phyloP scores from a whole-genome alignment of 2,888 invertebrate genomes.

The Anticlea derivata region DNA sequence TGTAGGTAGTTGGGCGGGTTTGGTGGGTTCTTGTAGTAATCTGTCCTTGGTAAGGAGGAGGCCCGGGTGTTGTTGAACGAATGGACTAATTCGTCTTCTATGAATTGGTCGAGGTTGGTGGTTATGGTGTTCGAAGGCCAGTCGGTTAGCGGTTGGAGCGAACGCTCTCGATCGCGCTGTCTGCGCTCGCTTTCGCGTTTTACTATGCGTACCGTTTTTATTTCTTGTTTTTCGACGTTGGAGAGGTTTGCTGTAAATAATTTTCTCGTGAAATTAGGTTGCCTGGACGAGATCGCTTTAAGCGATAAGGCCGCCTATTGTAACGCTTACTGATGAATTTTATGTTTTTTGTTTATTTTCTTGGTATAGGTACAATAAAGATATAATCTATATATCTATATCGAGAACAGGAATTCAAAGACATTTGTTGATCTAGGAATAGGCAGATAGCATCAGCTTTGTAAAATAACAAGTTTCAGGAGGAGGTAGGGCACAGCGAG shows the following conservation, averaged over 20 bases:
- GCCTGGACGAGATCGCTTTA: too few species aligned
- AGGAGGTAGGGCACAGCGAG: too few species aligned
- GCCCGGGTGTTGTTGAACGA: slow-evolving; percentile 71
- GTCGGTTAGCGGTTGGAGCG: slow-evolving; percentile 76
- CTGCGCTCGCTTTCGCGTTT: slow-evolving; percentile 95
- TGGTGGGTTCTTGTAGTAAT: slow-evolving; percentile 59
- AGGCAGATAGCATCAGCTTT: too few species aligned
- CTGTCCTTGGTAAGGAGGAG: slow-evolving; percentile 80
- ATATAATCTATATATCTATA: too few species aligned
- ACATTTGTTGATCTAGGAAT: too few species aligned
- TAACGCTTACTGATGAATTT: too few species aligned
- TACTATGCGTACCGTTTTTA: slow-evolving; percentile 96
- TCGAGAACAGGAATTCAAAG: too few species aligned
- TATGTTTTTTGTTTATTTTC: too few species aligned
- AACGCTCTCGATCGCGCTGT: slow-evolving; percentile 90
- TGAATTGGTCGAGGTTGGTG: slow-evolving; percentile 74
- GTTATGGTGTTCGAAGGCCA: slow-evolving; percentile 71
- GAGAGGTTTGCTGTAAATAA: slow-evolving; percentile 86
- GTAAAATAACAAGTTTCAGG: too few species aligned
- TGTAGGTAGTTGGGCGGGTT: slow-evolving; percentile 63
- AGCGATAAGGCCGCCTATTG: too few species aligned
- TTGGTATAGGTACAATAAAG: too few species aligned
- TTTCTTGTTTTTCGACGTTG: slow-evolving; percentile 93
- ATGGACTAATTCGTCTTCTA: slow-evolving; percentile 75
- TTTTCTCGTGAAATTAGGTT: too few species aligned